Conservation (phyloP, 2,888 invertebrate species). For the Nemapogon koenigi region DNA sequence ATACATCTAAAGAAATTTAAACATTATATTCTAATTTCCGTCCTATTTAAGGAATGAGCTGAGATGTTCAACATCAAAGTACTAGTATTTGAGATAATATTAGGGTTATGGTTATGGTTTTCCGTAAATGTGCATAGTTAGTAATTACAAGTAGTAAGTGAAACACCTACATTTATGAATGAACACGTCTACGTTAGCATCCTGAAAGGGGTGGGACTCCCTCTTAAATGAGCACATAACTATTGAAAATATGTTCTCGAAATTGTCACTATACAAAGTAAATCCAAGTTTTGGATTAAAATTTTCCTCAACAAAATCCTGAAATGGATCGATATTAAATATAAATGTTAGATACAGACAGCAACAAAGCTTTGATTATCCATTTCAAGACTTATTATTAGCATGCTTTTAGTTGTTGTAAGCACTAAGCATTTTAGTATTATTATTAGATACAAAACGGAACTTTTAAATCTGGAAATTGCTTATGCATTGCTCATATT, state of each 20-base stretch:
- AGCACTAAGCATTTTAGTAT: slow-evolving; percentile 3
- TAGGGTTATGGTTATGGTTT: slow-evolving; percentile 10
- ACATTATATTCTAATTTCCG: too few species aligned
- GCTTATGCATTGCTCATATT: neutral
- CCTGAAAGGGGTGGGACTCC: slow-evolving; percentile 12
- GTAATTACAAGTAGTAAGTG: slow-evolving; percentile 1
- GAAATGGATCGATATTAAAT: slow-evolving; percentile 33
- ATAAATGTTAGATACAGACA: slow-evolving; percentile 27
- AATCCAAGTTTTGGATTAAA: slow-evolving; percentile 54
- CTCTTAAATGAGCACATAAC: neutral
- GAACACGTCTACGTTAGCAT: slow-evolving; percentile 27
- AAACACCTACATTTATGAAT: slow-evolving; percentile 52
- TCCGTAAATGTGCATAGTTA: slow-evolving; percentile 27
- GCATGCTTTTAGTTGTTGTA: slow-evolving; percentile 6
- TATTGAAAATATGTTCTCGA: neutral
- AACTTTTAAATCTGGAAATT: too few species aligned
- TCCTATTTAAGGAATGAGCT: too few species aligned
- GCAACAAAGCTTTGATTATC: slow-evolving; percentile 8
- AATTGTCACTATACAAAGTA: slow-evolving; percentile 24
- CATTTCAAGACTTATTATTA: neutral
- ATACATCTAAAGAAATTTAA: neutral
- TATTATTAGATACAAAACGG: too few species aligned
- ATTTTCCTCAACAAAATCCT: slow-evolving; percentile 38
- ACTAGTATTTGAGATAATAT: too few species aligned
- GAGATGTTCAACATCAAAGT: too few species aligned